phyloP scores from a whole-genome alignment of 2,888 invertebrate genomes.

The Drosophila longiperda region DNA sequence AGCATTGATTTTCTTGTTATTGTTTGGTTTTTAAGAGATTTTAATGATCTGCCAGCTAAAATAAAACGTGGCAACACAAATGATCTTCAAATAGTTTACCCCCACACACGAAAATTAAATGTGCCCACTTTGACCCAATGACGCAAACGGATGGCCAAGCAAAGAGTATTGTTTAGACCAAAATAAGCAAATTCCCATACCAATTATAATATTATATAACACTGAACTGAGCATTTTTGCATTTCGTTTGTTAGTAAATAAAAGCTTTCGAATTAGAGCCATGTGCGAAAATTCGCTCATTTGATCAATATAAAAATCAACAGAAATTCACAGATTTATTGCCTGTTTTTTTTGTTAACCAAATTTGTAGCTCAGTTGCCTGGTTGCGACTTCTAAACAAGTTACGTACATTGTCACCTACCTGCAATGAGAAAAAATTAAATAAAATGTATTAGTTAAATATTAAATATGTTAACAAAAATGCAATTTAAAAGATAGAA shows the following conservation, averaged over 20 bases:
- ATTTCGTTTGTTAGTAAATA: conserved; percentile 46
- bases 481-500: too few species aligned
- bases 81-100: conserved; percentile 48
- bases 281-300: conserved; percentile 43
- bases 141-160: conserved; percentile 44
- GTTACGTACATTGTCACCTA: conserved; percentile 84
- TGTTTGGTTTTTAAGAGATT: conserved; percentile 23
- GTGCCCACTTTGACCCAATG: conserved; percentile 39
- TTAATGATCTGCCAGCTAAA: conserved; percentile 56
- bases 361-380: neutral
- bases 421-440: conserved; percentile 79
- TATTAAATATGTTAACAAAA: neutral
- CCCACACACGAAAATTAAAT: conserved; percentile 20
- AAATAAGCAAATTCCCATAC: conserved; percentile 5
- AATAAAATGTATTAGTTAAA: neutral
- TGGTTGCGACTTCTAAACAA: conserved; percentile 19
- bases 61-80: conserved; percentile 37
- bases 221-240: conserved; percentile 11
- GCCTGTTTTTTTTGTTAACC: conserved; percentile 8
- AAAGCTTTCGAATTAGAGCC: conserved; percentile 31
- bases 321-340: conserved; percentile 11
- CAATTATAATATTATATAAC: conserved; percentile 43
- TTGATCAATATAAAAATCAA: conserved; percentile 20
- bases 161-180: conserved; percentile 41
- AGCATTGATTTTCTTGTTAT: conserved; percentile 3